Evolutionary conservation across 2,888 invertebrate genomes (phyloP).

Genomic region (Cancer borealis): DNA sequence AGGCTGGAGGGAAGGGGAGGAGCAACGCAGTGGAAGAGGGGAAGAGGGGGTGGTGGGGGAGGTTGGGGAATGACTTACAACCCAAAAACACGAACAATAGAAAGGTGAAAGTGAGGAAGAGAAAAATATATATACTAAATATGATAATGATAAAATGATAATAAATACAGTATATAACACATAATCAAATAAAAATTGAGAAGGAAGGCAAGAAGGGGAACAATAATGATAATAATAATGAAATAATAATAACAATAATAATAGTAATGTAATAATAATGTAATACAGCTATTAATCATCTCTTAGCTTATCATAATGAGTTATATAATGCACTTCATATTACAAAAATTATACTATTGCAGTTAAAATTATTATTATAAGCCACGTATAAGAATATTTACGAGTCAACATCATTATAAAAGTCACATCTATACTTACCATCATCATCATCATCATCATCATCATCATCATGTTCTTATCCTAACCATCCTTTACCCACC

Average conservation of each 20-base stretch:
- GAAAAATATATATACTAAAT: background rate
- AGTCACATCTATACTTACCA: no score
- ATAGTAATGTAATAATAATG: no score
- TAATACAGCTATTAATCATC: no score
- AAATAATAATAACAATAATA: background rate
- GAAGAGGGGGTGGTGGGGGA: background rate
- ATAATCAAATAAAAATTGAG: background rate
- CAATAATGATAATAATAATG: background rate
- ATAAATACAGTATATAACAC: background rate
- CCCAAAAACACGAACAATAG: background rate
- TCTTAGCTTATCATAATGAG: no score
- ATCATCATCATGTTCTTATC: no score
- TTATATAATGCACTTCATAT: no score
- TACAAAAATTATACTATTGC: no score
- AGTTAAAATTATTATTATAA: no score
- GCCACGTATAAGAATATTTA: no score
- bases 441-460: no score
- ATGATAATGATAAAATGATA: background rate
- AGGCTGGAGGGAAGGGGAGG: background rate
- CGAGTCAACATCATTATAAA: no score
- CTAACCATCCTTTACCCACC: no score
- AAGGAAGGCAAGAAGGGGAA: background rate
- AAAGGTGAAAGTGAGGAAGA: background rate
- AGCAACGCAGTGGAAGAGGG: background rate
- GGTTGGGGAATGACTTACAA: background rate